These are phyloP conservation scores for Serranus cabrilla DNA, from an alignment of 2,797 vertebrate species.

Conservation along the genomic window DNA sequence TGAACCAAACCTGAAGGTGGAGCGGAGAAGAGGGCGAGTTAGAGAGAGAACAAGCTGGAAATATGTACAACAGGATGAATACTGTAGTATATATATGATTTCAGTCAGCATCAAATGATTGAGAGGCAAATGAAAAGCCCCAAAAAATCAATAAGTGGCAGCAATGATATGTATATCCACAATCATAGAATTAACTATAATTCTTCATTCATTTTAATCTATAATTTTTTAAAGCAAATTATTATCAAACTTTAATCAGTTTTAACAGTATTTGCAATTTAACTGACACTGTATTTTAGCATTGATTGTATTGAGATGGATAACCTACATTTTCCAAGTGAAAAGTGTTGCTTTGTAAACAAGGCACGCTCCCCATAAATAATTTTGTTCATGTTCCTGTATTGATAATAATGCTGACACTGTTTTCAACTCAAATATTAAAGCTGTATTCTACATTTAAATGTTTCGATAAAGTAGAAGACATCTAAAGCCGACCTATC, in stretches of 20 bases:
- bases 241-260: not conserved
- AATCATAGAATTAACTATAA: too few relatives aligned
- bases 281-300: not conserved
- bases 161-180: not conserved
- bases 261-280: not conserved
- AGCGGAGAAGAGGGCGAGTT: not conserved
- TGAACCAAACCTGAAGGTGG: constrained; percentile 94
- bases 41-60: not conserved
- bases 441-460: not conserved
- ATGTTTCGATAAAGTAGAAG: not conserved
- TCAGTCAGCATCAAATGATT: not conserved
- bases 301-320: not conserved
- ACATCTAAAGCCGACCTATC: not conserved
- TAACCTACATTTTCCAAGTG: not conserved
- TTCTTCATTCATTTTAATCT: too few relatives aligned
- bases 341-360: not conserved
- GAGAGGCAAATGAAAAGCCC: not conserved
- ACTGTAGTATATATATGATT: not conserved
- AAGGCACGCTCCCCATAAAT: not conserved
- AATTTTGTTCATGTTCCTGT: not conserved
- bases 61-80: not conserved
- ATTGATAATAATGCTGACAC: not conserved
- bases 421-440: not conserved
- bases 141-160: not conserved
- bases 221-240: not conserved